Conservation (phyloP, 2,113 vertebrate species). For the Mus spicilegus region DNA sequence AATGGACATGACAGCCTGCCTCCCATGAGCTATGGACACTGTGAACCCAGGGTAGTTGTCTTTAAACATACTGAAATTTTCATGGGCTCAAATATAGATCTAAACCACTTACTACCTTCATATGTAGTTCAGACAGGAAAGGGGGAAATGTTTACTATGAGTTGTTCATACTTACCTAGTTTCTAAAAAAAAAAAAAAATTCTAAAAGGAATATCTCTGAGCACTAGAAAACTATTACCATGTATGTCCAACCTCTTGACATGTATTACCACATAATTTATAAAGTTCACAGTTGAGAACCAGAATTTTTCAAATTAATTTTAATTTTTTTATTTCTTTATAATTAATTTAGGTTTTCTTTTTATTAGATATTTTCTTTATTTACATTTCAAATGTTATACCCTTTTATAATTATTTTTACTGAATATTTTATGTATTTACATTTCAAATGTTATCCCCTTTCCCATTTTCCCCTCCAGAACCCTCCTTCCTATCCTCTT, state of each 20-base stretch:
- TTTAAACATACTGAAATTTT: neutral
- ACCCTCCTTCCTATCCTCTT: too few relatives aligned
- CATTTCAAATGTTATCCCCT: neutral
- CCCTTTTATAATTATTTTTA: too few relatives aligned
- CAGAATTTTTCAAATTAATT: neutral
- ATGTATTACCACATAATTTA: neutral
- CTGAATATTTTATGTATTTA: too few relatives aligned
- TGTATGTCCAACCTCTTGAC: neutral
- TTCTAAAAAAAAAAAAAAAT: neutral
- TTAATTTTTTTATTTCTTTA: too few relatives aligned
- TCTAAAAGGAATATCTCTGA: too few relatives aligned
- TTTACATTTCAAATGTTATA: too few relatives aligned
- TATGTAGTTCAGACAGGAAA: neutral
- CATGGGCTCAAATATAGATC: neutral
- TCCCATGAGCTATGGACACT: fast-evolving
- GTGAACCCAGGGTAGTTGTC: too few relatives aligned
- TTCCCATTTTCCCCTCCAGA: too few relatives aligned
- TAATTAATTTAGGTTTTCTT: neutral
- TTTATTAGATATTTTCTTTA: too few relatives aligned
- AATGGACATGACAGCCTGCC: fast-evolving
- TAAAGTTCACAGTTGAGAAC: neutral
- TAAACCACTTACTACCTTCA: neutral
- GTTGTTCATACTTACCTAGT: neutral
- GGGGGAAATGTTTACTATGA: neutral
- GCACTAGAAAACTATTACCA: neutral